These are phyloP conservation scores for Aphidoletes aphidimyza DNA, from an alignment of 2,888 invertebrate genomes.

Conservation along the genomic window DNA sequence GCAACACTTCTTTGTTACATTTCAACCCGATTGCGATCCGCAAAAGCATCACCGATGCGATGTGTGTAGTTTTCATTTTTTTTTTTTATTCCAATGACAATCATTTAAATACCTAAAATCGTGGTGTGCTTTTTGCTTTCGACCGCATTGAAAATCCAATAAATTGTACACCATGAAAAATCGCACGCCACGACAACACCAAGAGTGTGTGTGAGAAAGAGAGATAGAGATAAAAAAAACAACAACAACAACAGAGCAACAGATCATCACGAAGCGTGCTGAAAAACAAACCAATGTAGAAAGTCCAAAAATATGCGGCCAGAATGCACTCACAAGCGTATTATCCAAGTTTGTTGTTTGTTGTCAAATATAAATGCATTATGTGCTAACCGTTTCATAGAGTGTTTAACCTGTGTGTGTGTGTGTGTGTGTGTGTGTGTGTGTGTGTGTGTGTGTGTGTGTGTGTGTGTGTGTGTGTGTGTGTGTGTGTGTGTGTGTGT, in stretches of 20 bases:
- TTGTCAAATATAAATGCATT: constrained; percentile 48
- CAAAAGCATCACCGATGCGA: neutral
- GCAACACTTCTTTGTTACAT: constrained; percentile 52
- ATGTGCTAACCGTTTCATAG: constrained; percentile 32
- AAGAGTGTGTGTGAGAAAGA: too few relatives aligned
- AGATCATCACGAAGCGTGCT: neutral
- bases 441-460: too few relatives aligned
- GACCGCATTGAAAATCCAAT: constrained; percentile 23
- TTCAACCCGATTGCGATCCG: neutral
- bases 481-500: too few relatives aligned
- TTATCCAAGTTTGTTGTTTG: constrained; percentile 49
- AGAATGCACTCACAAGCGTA: neutral
- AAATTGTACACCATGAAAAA: constrained; percentile 44
- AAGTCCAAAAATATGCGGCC: neutral
- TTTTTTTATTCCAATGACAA: neutral
- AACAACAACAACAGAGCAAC: neutral
- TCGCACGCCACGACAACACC: neutral
- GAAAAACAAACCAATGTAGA: constrained; percentile 39
- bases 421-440: too few relatives aligned
- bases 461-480: too few relatives aligned
- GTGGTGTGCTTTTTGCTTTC: neutral
- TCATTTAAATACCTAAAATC: constrained; percentile 15
- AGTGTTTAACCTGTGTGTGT: neutral
- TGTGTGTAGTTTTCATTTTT: neutral
- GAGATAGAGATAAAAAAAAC: too few relatives aligned